These are phyloP conservation scores for Crematogaster levior DNA, from an alignment of 2,888 invertebrate genomes.

Conservation along the genomic window DNA sequence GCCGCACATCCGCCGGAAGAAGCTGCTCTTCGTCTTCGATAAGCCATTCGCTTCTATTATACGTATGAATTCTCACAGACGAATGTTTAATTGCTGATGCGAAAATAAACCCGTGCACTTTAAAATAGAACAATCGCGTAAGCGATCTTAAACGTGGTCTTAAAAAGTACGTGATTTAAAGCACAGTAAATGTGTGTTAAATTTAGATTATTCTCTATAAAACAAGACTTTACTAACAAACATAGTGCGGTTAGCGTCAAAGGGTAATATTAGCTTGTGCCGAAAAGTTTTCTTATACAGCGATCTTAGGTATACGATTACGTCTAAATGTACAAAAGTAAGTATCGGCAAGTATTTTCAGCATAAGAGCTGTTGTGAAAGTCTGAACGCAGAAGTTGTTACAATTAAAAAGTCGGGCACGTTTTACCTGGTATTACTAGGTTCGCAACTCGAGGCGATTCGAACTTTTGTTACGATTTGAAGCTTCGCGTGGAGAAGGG, in stretches of 20 bases:
- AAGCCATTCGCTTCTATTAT: background rate
- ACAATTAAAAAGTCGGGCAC: constrained; percentile 30
- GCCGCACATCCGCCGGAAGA: constrained; percentile 79
- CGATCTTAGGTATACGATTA: constrained; percentile 2
- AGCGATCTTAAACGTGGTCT: background rate
- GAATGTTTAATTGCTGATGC: constrained; percentile 9
- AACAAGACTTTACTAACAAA: background rate
- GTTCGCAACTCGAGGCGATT: background rate
- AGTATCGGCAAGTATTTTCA: background rate
- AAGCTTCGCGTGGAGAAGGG: constrained; percentile 19
- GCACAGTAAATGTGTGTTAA: too few relatives aligned
- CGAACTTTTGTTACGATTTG: constrained; percentile 22
- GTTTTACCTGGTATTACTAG: constrained; percentile 27
- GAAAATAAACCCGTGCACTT: background rate
- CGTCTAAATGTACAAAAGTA: background rate
- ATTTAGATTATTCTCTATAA: background rate
- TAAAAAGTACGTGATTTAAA: background rate
- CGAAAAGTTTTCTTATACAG: background rate
- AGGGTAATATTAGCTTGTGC: background rate
- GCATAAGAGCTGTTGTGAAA: background rate
- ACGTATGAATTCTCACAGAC: background rate
- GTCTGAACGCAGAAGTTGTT: background rate
- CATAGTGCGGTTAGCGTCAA: background rate
- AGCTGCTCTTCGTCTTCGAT: constrained; percentile 71
- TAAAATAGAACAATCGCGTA: background rate